Percentiles rank a stretch among this genome's conserved stretches.
Evolutionary conservation across 2,888 invertebrate species (phyloP).

Genomic region (Piscicola geometra): DNA sequence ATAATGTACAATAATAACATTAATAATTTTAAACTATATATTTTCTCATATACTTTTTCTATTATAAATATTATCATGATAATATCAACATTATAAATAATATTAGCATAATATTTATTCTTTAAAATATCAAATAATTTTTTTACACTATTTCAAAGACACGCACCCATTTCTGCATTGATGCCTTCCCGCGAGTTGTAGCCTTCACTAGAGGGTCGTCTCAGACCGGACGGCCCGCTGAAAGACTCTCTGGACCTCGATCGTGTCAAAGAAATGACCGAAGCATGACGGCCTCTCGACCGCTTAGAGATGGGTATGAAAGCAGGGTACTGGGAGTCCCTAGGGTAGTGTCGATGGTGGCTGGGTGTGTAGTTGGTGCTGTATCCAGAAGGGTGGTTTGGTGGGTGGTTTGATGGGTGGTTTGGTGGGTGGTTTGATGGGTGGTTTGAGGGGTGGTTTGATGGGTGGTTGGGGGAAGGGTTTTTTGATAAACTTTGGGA

Average conservation of each 20-base stretch:
- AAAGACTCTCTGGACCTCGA: constrained; percentile 31
- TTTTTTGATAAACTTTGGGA: background rate
- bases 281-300: constrained; percentile 25
- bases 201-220: constrained; percentile 32
- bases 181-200: constrained; percentile 25
- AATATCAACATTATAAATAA: too few species aligned
- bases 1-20: too few species aligned
- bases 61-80: too few species aligned
- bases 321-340: constrained; percentile 28
- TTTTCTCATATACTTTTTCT: too few species aligned
- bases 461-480: background rate
- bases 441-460: background rate
- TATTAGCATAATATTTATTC: too few species aligned
- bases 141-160: constrained; percentile 14
- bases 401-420: background rate
- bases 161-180: constrained; percentile 10
- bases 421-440: background rate
- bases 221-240: background rate
- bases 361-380: background rate
- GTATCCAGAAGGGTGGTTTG: background rate
- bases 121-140: too few species aligned
- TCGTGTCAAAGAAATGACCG: constrained; percentile 7
- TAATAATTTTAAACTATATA: too few species aligned
- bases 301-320: constrained; percentile 29
- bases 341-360: constrained; percentile 14